Percentiles rank a stretch among this genome's conserved stretches.
These are phyloP conservation scores for Pollachius pollachius DNA, from an alignment of 2,113 vertebrate genomes.

Conservation along the genomic window DNA sequence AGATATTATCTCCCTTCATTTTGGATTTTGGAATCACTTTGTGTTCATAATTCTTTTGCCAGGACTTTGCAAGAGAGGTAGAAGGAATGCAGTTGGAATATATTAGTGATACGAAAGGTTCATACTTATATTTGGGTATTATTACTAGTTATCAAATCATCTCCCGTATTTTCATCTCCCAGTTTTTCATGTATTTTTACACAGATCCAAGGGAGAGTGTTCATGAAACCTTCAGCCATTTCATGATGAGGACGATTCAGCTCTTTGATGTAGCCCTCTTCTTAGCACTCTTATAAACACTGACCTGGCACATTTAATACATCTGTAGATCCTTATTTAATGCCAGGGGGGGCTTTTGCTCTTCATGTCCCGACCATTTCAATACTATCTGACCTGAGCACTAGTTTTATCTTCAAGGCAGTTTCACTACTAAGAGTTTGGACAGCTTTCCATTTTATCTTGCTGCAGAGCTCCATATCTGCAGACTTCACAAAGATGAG, in stretches of 20 bases:
- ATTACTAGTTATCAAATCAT: too few relatives aligned
- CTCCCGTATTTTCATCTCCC: too few relatives aligned
- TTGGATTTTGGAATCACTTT: too few relatives aligned
- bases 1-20: too few relatives aligned
- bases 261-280: slow-evolving; percentile 32
- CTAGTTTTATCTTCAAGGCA: slow-evolving; percentile 11
- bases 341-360: neutral
- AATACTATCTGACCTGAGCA: neutral
- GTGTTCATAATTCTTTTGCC: too few relatives aligned
- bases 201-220: slow-evolving; percentile 34
- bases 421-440: slow-evolving; percentile 4
- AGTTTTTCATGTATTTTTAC: slow-evolving; percentile 31
- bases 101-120: too few relatives aligned
- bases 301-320: slow-evolving; percentile 28
- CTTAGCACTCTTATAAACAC: slow-evolving; percentile 18
- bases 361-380: neutral
- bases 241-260: slow-evolving; percentile 2
- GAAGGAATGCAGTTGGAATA: too few relatives aligned
- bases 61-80: too few relatives aligned
- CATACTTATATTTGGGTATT: too few relatives aligned
- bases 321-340: slow-evolving; percentile 31
- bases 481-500: neutral
- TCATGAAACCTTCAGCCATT: slow-evolving; percentile 28
- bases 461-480: too few relatives aligned
- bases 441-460: neutral